Evolutionary conservation across 37 sponge, comb jelly and placozoan species (phyloP).

Genomic region (Mnemiopsis leidyi): DNA sequence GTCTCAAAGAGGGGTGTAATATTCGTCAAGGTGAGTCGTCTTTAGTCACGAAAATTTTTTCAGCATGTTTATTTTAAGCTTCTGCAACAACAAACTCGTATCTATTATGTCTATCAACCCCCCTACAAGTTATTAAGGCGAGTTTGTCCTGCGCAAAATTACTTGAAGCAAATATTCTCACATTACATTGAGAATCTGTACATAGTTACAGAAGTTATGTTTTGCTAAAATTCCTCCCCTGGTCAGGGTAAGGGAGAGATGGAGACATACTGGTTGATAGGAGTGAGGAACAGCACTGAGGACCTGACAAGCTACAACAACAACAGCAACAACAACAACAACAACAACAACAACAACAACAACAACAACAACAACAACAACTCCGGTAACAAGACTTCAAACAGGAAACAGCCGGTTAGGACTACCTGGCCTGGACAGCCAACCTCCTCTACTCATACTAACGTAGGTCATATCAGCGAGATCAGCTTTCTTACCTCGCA

Average conservation of each 20-base stretch:
- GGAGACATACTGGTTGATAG: conserved; percentile 26
- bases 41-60: no score
- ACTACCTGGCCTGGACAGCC: not conserved
- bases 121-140: no score
- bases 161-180: no score
- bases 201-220: not conserved
- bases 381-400: not conserved
- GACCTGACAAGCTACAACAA: conserved; percentile 4
- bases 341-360: not conserved
- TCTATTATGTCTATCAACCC: no score
- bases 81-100: no score
- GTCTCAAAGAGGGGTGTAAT: not conserved
- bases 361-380: not conserved
- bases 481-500: no score
- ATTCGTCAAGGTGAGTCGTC: conserved; percentile 1
- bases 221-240: not conserved
- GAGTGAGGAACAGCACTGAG: conserved; percentile 8
- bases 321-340: not conserved
- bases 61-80: no score
- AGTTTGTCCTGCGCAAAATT: no score
- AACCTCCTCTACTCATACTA: not conserved
- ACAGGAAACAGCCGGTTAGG: not conserved
- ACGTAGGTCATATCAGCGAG: no score
- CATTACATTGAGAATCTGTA: no score
- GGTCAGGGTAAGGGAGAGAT: conserved; percentile 9